These are phyloP conservation scores for Escarpia spicata DNA, from an alignment of 2,888 invertebrate species.

Conservation along the genomic window DNA sequence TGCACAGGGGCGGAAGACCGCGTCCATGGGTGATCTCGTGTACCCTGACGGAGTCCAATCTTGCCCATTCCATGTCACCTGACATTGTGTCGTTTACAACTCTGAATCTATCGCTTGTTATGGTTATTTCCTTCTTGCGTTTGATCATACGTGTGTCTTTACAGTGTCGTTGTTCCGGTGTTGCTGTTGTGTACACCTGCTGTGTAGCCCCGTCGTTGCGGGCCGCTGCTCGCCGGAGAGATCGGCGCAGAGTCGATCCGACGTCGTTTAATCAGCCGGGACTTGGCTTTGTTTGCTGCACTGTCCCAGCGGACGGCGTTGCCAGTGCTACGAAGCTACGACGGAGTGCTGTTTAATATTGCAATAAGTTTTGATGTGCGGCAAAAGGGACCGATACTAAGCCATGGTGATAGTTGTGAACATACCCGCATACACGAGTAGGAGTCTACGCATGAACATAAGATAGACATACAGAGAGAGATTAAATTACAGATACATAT, in stretches of 20 bases:
- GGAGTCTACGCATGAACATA: no score
- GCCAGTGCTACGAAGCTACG: background rate
- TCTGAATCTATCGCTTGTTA: background rate
- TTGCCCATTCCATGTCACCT: background rate
- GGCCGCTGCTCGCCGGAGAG: background rate
- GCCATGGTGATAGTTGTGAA: background rate
- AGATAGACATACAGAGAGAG: no score
- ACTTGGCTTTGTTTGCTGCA: background rate
- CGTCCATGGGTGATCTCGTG: background rate
- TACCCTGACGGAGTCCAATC: background rate
- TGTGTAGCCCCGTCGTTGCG: background rate
- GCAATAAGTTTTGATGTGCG: background rate
- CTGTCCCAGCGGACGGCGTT: background rate
- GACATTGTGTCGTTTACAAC: background rate
- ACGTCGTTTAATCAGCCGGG: background rate
- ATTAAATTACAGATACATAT: no score
- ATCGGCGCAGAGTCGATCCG: background rate
- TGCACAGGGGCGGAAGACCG: background rate
- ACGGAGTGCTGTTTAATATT: background rate
- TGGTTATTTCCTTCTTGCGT: background rate
- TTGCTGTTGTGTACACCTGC: background rate
- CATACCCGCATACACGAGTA: background rate
- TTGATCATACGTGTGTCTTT: background rate
- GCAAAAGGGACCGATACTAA: background rate
- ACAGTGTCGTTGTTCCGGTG: background rate